Evolutionary conservation across 1,140 invertebrate genomes (phyloP).

Genomic region (Brachystomella parvula): DNA sequence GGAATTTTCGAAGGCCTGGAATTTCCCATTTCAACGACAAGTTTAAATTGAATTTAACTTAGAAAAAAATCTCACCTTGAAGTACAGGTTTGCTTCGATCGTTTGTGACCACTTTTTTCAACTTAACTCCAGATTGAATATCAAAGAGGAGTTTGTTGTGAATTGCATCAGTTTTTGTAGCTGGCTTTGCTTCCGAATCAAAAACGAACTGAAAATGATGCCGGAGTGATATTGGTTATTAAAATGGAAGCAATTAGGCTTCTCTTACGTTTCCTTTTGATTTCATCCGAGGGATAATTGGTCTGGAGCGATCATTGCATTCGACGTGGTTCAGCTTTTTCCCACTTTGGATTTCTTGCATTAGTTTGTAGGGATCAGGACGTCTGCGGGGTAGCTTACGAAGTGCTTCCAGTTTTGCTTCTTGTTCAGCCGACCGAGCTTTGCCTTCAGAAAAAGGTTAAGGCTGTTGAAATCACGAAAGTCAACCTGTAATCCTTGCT

Average conservation of each 20-base stretch:
- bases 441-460: not conserved
- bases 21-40: too few species aligned
- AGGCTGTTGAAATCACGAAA: not conserved
- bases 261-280: constrained; percentile 48
- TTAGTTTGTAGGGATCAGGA: constrained; percentile 79
- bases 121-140: constrained; percentile 66
- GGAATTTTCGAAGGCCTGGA: constrained; percentile 72
- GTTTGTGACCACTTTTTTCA: constrained; percentile 70
- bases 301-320: constrained; percentile 68
- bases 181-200: constrained; percentile 66
- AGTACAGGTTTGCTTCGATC: constrained; percentile 76
- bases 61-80: constrained; percentile 44
- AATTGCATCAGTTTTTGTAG: constrained; percentile 49
- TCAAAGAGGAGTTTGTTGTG: constrained; percentile 74
- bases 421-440: constrained; percentile 42
- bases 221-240: not conserved
- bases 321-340: constrained; percentile 67
- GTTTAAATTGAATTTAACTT: constrained; percentile 20
- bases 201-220: constrained; percentile 66
- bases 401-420: constrained; percentile 55
- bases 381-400: constrained; percentile 64
- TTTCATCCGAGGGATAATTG: constrained; percentile 57
- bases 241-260: not conserved
- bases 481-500: not conserved
- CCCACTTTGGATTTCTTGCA: constrained; percentile 75